Base-by-base conservation (phyloP, 2,888 invertebrate species). In the Plagodis dolabraria region DNA sequence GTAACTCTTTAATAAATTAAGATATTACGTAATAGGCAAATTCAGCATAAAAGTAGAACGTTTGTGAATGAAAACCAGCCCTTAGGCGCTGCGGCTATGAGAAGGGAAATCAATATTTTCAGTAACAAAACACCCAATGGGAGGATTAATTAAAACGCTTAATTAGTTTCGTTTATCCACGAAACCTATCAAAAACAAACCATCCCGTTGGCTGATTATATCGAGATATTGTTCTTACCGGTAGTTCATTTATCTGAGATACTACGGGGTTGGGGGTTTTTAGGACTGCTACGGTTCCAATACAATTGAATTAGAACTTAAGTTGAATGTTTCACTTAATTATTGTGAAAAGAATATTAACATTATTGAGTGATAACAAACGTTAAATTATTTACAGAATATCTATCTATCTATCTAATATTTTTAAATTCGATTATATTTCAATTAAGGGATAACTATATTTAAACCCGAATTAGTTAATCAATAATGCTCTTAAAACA, bases 121-220 rank as follows among this genome's bases (percentile, higher is more conserved):
- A 73, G 87, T 83, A 90, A 89, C 86, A 83, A 82, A 83, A 87
- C 84, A 84, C 87, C 82, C 82, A 81, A 85, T 82, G 80, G 82
- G 73, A 79, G 85, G 86, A 87, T 89, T 88, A 88, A 91, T 90
- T 89, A 89, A 88, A 88, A 86, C 83, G 83, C 82, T 87, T 85
- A 89, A 90, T 90, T 89, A 90, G 86, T 85, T 89, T 89, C 83
- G 84, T 87, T 89, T 87, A 88, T 86, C 85, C 80, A 74, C 73
- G 85, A 85, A 86, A 84, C 86, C 85, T 86, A 85, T 87, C 85
- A 86, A 83, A 85, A 84, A 86, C 87, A 86, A 77, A 80, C 79
- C 80, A 79, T 79, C 72, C 80, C 80, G 80, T 78, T 78, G 78
- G 75, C 75, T 83, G 80, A 83, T 84, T 81, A 84, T 79, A 80